Evolutionary conservation across 2,888 invertebrate species (phyloP), one percentile per base, ranked within the genome.

Genomic region (Syritta pipiens): DNA sequence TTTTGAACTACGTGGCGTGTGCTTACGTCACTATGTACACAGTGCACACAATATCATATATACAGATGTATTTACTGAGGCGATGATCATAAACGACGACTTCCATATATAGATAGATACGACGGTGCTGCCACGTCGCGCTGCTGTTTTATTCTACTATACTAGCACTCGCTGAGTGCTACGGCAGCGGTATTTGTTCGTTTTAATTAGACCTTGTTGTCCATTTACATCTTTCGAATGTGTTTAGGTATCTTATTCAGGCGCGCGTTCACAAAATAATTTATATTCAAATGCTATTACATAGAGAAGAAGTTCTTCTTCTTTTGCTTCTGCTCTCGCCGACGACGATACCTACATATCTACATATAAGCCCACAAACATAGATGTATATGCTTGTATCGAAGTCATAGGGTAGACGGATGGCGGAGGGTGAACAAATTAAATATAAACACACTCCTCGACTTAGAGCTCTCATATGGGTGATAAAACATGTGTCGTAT

Each of bases 181-280:
- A 60, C 72, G 59, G 67, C 55, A 68, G 67, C 74, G 74, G 55
- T 74, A 74, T 79, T 79, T 79, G 74, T 79, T 79, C 67, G 67
- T 79, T 79, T 79, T 79, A 79, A 79, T 79, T 79, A 79, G 79
- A 79, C 79, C 74, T 79, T 79, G 77, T 67, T 72, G 79, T 74
- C 79, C 79, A 79, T 79, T 79, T 79, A 79, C 79, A 79, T 68
- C 62, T 74, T 44, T 74, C 57, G 55, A 79, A 67, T 74, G 62
- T 79, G 68, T 68, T 79, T 74, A 74, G 79, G 51, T 74, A 67
- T 79, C 62, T 74, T 62, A 48, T 74, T 74, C 67, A 68, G 63
- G 37, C 37, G 59, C 44, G 55, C 35, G 48, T 62, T 74, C 55
- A 79, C 53, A 42, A 62, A 55, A 67, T 68, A 74, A 79, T 67